Evolutionary conservation across 2,888 invertebrate species (phyloP).

Genomic region (Zonitis immaculata): DNA sequence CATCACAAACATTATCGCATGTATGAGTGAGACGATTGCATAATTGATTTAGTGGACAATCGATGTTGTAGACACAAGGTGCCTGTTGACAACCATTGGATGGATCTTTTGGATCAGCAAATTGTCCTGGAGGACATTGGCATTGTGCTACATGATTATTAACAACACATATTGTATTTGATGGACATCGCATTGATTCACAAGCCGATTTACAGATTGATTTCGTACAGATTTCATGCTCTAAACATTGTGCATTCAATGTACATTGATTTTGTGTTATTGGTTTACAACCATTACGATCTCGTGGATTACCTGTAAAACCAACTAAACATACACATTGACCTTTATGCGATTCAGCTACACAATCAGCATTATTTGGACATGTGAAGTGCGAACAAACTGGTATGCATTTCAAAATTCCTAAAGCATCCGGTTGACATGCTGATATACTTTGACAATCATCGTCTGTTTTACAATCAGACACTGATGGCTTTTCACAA

Average conservation of each 20-base stretch:
- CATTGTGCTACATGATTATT: conserved; percentile 88
- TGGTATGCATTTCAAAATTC: conserved; percentile 75
- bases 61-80: conserved; percentile 81
- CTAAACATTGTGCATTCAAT: conserved; percentile 76
- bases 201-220: conserved; percentile 74
- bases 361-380: conserved; percentile 76
- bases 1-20: conserved; percentile 75
- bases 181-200: conserved; percentile 72
- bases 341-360: conserved; percentile 67
- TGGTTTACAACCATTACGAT: conserved; percentile 78
- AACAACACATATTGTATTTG: conserved; percentile 80
- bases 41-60: conserved; percentile 72
- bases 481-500: conserved; percentile 84
- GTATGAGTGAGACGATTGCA: conserved; percentile 80
- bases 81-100: conserved; percentile 71
- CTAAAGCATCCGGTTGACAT: conserved; percentile 78
- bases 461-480: conserved; percentile 67
- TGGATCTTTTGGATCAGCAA: conserved; percentile 78
- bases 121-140: conserved; percentile 83
- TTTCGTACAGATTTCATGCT: conserved; percentile 72
- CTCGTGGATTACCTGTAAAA: conserved; percentile 84
- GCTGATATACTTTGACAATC: conserved; percentile 68
- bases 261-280: conserved; percentile 70
- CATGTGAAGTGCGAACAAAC: conserved; percentile 80
- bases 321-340: conserved; percentile 80